Evolutionary conservation across 2,113 vertebrate genomes (phyloP).

Genomic region (Rhodinocichla rosea): DNA sequence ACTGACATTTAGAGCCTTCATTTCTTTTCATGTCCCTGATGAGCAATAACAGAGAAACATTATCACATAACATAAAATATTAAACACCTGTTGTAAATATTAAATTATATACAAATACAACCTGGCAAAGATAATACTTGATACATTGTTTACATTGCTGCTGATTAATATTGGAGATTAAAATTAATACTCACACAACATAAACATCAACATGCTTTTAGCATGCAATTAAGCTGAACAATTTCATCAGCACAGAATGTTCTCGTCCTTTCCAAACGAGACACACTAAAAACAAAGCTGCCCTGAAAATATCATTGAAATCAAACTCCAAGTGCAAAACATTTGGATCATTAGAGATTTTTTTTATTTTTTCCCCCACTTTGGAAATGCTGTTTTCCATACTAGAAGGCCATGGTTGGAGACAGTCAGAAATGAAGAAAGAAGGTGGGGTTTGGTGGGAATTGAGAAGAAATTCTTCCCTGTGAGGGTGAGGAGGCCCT

Average conservation of each 20-base stretch:
- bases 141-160: conserved; percentile 34
- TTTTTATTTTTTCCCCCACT: rapidly evolving
- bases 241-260: conserved; percentile 41
- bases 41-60: conserved; percentile 13
- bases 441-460: background rate
- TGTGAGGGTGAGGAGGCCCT: background rate
- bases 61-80: conserved; percentile 45
- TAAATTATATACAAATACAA: conserved; percentile 4
- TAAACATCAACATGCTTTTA: conserved; percentile 57
- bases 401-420: background rate
- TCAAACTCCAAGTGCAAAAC: background rate
- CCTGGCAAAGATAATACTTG: background rate
- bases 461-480: background rate
- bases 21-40: conserved; percentile 1
- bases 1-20: background rate
- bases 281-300: background rate
- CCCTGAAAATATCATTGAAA: conserved; percentile 9
- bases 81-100: conserved; percentile 48
- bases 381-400: background rate
- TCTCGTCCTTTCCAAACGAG: background rate
- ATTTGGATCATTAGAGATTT: background rate
- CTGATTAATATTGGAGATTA: conserved; percentile 60
- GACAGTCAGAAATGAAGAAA: background rate
- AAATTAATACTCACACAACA: conserved; percentile 49
- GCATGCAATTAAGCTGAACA: conserved; percentile 13